A percentile compares a stretch with the other conserved stretches of the same genome.
Conservation (phyloP, 2,113 vertebrate genomes). For the Campylorhamphus procurvoides region DNA sequence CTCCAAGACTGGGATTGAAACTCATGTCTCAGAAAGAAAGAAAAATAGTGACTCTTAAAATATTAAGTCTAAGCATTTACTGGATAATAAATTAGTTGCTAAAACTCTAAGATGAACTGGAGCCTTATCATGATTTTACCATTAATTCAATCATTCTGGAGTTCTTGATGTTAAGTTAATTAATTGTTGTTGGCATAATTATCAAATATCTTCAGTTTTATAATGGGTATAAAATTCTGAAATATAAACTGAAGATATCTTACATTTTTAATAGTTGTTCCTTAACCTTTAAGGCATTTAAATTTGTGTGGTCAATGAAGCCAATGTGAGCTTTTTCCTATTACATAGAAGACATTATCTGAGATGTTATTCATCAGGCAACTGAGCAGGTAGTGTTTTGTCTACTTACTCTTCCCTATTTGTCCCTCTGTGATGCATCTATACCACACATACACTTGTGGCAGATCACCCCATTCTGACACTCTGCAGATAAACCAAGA, state of each 20-base stretch:
- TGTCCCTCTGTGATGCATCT: background rate
- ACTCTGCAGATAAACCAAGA: background rate
- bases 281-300: slow-evolving; percentile 21
- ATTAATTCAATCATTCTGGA: slow-evolving; percentile 57
- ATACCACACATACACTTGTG: rapidly evolving
- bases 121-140: slow-evolving; percentile 47
- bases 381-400: background rate
- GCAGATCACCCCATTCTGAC: background rate
- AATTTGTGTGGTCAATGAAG: background rate
- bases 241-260: slow-evolving; percentile 59
- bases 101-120: background rate
- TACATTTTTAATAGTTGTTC: slow-evolving; percentile 40
- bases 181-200: slow-evolving; percentile 60
- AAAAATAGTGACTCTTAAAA: background rate
- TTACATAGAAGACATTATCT: background rate
- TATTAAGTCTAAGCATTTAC: slow-evolving; percentile 12
- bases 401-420: background rate
- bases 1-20: background rate
- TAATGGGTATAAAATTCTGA: slow-evolving; percentile 51
- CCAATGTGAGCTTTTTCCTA: background rate
- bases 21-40: background rate
- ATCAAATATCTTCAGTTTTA: slow-evolving; percentile 34
- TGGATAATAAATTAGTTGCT: slow-evolving; percentile 44
- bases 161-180: slow-evolving; percentile 42
- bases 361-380: background rate